A percentile compares a stretch with the other conserved stretches of the same genome.
Evolutionary conservation across 2,888 invertebrate genomes (phyloP).

Genomic region (Gastracanthus pulcherrimus): DNA sequence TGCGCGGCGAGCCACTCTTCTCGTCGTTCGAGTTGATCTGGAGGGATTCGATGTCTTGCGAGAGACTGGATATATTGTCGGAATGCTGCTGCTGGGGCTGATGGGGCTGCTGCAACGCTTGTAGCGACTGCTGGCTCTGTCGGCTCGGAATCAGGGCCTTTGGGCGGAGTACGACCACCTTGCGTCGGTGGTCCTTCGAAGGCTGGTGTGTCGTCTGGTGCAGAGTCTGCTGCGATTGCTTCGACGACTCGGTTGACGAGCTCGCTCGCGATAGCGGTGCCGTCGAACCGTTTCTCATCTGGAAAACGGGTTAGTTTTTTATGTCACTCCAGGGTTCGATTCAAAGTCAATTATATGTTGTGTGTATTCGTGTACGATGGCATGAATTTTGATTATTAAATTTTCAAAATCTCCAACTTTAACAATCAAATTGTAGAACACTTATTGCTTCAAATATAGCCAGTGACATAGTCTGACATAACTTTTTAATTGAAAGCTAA

Average conservation of each 20-base stretch:
- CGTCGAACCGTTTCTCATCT: conserved; percentile 65
- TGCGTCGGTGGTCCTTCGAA: conserved; percentile 78
- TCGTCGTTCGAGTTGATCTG: conserved; percentile 74
- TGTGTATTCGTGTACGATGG: too few relatives aligned
- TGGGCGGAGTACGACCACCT: conserved; percentile 77
- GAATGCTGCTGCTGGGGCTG: conserved; percentile 68
- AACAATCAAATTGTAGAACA: too few relatives aligned
- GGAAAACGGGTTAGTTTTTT: conserved; percentile 15
- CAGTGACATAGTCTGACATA: too few relatives aligned
- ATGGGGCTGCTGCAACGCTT: conserved; percentile 63
- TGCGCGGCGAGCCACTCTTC: conserved; percentile 74
- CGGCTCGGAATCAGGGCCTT: conserved; percentile 81
- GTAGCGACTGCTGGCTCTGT: conserved; percentile 70
- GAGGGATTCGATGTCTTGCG: conserved; percentile 75
- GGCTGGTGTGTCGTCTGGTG: conserved; percentile 65
- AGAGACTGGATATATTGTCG: conserved; percentile 71
- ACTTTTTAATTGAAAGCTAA: too few relatives aligned
- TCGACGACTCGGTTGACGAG: conserved; percentile 71
- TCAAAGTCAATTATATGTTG: too few relatives aligned
- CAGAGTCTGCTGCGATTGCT: conserved; percentile 63
- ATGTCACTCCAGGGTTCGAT: too few relatives aligned
- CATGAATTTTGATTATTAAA: too few relatives aligned
- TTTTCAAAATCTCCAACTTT: too few relatives aligned
- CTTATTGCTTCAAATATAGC: too few relatives aligned
- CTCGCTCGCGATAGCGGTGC: conserved; percentile 68